These are phyloP conservation scores for Drosophila tropicalis DNA, from an alignment of 1,140 invertebrate species.

Conservation along the genomic window DNA sequence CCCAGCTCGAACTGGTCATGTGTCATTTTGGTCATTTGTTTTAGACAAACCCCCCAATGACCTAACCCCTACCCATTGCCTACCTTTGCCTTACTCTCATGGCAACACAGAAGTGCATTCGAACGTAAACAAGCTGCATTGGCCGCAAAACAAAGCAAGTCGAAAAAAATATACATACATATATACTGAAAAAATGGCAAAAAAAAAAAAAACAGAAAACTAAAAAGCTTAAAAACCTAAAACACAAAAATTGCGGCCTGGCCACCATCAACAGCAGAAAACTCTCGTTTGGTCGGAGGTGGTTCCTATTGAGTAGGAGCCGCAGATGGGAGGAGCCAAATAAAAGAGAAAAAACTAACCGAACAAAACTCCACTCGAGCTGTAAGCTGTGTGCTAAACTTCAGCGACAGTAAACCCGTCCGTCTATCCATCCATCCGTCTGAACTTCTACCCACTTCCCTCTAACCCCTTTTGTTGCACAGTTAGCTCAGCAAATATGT, in stretches of 20 bases:
- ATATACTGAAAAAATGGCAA: constrained; percentile 44
- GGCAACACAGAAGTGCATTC: constrained; percentile 67
- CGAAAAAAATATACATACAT: constrained; percentile 24
- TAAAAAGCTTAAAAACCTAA: constrained; percentile 74
- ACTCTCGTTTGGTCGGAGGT: constrained; percentile 1
- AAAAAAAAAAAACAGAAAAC: constrained; percentile 27
- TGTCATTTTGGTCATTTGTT: constrained; percentile 81
- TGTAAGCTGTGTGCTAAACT: constrained; percentile 66
- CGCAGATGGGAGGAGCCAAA: background rate
- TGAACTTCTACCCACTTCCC: background rate
- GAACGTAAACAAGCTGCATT: constrained; percentile 64
- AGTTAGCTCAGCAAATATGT: constrained; percentile 74
- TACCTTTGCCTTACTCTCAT: constrained; percentile 4
- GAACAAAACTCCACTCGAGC: constrained; percentile 65
- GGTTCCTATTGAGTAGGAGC: background rate
- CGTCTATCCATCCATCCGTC: background rate
- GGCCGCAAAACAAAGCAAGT: constrained; percentile 39
- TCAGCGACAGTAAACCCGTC: constrained; percentile 56
- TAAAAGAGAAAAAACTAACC: constrained; percentile 25
- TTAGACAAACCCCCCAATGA: constrained; percentile 63
- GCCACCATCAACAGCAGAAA: constrained; percentile 56
- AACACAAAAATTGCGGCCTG: constrained; percentile 78
- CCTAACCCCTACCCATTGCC: constrained; percentile 32
- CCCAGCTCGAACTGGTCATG: constrained; percentile 47
- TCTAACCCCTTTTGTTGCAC: background rate